Evolutionary conservation across 2,113 vertebrate genomes (phyloP).

Genomic region (Leptosomus discolor): DNA sequence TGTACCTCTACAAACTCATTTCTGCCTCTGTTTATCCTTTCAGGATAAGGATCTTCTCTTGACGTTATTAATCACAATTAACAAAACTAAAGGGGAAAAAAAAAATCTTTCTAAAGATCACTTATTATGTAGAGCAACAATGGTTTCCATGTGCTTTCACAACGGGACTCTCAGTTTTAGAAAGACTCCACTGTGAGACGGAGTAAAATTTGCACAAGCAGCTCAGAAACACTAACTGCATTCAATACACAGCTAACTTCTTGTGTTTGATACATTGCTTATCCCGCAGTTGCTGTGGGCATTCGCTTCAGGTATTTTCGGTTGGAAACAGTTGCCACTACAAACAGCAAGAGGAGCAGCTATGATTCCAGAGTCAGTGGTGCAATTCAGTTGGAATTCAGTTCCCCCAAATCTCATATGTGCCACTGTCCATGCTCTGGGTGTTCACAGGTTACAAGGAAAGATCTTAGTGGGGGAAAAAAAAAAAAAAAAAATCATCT

Average conservation of each 20-base stretch:
- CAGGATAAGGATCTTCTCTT: neutral
- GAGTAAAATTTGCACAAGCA: neutral
- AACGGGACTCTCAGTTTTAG: neutral
- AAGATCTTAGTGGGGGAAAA: neutral
- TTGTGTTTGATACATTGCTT: neutral
- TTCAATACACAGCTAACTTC: neutral
- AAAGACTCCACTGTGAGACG: neutral
- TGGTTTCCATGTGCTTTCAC: neutral
- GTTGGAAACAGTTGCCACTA: neutral
- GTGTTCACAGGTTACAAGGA: neutral
- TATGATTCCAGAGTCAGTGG: neutral
- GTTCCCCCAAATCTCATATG: fast-evolving
- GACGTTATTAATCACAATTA: neutral
- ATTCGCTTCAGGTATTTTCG: neutral
- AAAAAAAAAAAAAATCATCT: neutral
- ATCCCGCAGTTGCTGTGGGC: neutral
- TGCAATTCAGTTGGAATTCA: neutral
- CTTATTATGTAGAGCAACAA: fast-evolving
- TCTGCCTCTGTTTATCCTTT: neutral
- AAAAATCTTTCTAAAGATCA: neutral
- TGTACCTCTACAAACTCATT: neutral
- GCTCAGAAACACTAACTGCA: neutral
- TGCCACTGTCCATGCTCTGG: neutral
- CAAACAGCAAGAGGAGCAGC: neutral
- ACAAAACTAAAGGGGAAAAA: neutral